These are phyloP conservation scores for Loris lydekkerianus DNA, from an alignment of 2,797 vertebrate species.

Conservation along the genomic window DNA sequence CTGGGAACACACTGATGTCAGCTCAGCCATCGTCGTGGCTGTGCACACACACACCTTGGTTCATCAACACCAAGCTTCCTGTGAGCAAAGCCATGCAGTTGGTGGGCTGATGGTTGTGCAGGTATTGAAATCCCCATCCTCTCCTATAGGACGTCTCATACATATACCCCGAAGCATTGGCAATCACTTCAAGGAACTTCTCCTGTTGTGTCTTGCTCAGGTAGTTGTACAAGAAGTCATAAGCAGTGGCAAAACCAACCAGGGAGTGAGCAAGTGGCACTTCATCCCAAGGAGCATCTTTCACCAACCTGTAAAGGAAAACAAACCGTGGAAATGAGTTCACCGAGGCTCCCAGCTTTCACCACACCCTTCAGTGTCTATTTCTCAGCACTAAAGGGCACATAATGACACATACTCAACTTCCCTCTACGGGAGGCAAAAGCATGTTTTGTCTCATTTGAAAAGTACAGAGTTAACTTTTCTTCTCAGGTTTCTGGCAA, in stretches of 20 bases:
- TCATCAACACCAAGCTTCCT: slow-evolving; percentile 97
- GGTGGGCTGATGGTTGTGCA: slow-evolving; percentile 99
- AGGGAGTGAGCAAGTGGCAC: slow-evolving; percentile 98
- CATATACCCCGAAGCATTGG: slow-evolving; percentile 96
- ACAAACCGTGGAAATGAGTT: slow-evolving; percentile 66
- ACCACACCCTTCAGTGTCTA: accelerated
- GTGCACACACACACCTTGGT: slow-evolving; percentile 93
- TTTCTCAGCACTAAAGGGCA: not conserved
- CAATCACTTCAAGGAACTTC: slow-evolving; percentile 97
- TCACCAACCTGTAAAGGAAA: slow-evolving; percentile 94
- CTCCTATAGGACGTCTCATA: slow-evolving; percentile 96
- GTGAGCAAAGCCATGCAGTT: slow-evolving; percentile 98
- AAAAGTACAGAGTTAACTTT: not conserved
- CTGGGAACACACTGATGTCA: no score
- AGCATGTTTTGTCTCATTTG: not conserved
- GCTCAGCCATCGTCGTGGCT: not conserved
- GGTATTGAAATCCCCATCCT: slow-evolving; percentile 99
- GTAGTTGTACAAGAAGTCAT: slow-evolving; percentile 97
- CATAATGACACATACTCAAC: not conserved
- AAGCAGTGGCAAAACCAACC: slow-evolving; percentile 98
- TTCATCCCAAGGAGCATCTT: slow-evolving; percentile 98
- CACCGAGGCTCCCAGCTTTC: not conserved
- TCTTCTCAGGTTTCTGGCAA: not conserved
- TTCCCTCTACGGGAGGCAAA: not conserved
- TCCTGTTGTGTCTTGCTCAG: slow-evolving; percentile 96